Percentiles rank a stretch among this genome's conserved stretches.
These are phyloP conservation scores for Actinemys pallida DNA, from an alignment of 2,113 vertebrate genomes.

Conservation along the genomic window DNA sequence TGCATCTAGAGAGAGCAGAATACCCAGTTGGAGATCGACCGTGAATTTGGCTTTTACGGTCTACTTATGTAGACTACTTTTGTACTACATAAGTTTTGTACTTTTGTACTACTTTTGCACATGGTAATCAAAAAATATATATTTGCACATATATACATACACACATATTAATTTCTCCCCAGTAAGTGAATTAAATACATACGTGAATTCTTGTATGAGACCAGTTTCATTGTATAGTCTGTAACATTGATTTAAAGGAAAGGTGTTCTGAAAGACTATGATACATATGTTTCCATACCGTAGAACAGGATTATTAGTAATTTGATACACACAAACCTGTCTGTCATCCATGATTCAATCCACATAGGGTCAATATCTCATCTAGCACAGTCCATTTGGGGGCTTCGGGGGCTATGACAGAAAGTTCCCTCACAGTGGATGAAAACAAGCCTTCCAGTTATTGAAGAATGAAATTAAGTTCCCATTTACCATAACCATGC, in stretches of 20 bases:
- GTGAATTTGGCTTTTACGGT: slow-evolving; percentile 47
- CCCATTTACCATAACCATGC: neutral
- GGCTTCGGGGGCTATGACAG: slow-evolving; percentile 68
- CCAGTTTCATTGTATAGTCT: neutral
- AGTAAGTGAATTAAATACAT: neutral
- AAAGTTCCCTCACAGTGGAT: slow-evolving; percentile 81
- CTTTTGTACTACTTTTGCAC: neutral
- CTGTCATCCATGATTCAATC: slow-evolving; percentile 86
- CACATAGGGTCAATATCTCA: slow-evolving; percentile 83
- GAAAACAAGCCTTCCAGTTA: slow-evolving; percentile 79
- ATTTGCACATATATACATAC: neutral
- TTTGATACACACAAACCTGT: slow-evolving; percentile 68
- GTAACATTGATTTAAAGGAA: neutral
- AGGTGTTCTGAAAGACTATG: neutral
- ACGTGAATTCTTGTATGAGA: neutral
- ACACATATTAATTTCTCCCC: neutral
- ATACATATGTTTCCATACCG: neutral
- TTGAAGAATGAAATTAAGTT: neutral
- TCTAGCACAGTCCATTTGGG: slow-evolving; percentile 84
- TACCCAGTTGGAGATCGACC: slow-evolving; percentile 59
- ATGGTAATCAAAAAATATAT: neutral
- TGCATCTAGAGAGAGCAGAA: slow-evolving; percentile 53
- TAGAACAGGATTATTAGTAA: neutral
- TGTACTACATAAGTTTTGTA: no score
- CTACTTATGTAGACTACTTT: neutral